A percentile compares a stretch with the other conserved stretches of the same genome.
Evolutionary conservation across 2,113 vertebrate species (phyloP).

Genomic region (Camelus bactrianus): DNA sequence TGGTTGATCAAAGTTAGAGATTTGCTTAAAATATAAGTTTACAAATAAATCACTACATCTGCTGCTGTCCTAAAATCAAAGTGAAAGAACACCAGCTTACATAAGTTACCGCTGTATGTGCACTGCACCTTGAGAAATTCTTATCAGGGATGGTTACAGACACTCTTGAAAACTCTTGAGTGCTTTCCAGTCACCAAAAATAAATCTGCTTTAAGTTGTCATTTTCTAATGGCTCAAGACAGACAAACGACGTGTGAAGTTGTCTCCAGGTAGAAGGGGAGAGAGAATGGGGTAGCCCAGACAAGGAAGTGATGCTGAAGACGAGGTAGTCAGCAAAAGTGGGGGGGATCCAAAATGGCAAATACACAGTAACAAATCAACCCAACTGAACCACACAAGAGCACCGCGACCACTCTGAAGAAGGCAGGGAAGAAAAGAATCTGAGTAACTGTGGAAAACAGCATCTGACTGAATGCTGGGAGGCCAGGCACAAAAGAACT

Average conservation of each 20-base stretch:
- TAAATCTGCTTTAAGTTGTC: not conserved
- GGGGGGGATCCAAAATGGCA: not conserved
- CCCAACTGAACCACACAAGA: not conserved
- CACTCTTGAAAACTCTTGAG: not conserved
- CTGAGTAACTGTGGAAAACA: not conserved
- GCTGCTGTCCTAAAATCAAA: not conserved
- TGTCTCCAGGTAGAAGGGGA: not conserved
- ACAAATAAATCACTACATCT: not conserved
- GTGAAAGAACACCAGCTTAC: not conserved
- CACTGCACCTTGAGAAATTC: not conserved
- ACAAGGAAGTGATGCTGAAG: not conserved
- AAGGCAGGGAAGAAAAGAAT: not conserved
- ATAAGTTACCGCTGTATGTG: not conserved
- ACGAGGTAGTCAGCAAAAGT: not conserved
- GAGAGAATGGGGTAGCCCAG: not conserved
- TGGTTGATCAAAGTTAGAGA: not conserved
- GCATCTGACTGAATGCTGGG: not conserved
- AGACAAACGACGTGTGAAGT: not conserved
- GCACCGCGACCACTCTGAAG: not conserved
- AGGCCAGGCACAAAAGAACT: not conserved
- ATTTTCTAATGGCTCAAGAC: not conserved
- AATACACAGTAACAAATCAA: not conserved
- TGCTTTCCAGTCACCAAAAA: slow-evolving; percentile 8
- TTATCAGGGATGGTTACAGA: not conserved
- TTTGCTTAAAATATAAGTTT: not conserved